Conservation (phyloP, 2,888 invertebrate species). For the Phortica okadai region DNA sequence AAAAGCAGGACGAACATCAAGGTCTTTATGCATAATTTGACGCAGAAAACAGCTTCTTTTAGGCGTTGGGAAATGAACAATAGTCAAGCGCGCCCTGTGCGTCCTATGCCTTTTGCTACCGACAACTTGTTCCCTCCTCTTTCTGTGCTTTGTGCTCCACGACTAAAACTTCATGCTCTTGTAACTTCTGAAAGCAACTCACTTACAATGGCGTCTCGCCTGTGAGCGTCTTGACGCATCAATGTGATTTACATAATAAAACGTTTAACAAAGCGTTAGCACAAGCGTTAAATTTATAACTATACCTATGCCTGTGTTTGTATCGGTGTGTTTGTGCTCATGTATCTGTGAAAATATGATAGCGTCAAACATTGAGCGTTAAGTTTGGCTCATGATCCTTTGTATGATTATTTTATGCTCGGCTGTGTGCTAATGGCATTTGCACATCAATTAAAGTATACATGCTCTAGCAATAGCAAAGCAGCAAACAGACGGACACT, state of each 20-base stretch:
- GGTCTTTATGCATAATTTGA: not conserved
- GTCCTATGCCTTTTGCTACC: slow-evolving; percentile 27
- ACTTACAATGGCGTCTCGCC: too few species aligned
- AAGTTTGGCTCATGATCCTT: slow-evolving; percentile 1
- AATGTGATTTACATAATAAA: slow-evolving; percentile 37
- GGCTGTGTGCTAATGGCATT: slow-evolving; percentile 9
- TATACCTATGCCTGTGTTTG: not conserved
- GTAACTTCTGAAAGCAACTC: too few species aligned
- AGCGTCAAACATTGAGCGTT: not conserved
- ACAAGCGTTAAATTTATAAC: slow-evolving; percentile 30
- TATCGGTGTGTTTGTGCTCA: not conserved
- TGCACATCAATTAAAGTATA: not conserved
- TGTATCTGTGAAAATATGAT: not conserved
- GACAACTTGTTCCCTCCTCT: too few species aligned
- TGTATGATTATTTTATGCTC: not conserved
- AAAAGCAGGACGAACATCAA: not conserved
- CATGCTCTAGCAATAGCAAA: not conserved
- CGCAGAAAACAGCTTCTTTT: not conserved
- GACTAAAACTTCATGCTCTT: too few species aligned
- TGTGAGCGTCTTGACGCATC: not conserved
- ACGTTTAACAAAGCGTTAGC: slow-evolving; percentile 32
- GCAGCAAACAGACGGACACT: not conserved
- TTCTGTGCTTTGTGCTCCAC: too few species aligned
- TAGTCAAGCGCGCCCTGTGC: not conserved
- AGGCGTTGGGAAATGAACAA: not conserved